Base-by-base conservation (phyloP, 2,888 invertebrate species). In the Cetonia aurata region DNA sequence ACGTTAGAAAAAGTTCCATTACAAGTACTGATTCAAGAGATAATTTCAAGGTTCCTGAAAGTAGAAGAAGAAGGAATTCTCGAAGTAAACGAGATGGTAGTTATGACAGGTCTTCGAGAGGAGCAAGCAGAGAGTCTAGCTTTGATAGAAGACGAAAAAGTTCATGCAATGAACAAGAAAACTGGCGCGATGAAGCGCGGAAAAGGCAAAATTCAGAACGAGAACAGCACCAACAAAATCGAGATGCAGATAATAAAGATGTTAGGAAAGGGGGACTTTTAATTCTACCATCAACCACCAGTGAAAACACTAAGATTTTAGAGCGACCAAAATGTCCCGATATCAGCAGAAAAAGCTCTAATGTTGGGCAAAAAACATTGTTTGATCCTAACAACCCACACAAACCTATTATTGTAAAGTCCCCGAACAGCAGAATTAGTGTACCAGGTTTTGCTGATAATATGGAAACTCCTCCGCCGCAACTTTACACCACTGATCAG, bases 351-450 rank as follows among this genome's bases (percentile, higher is more conserved):
- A 77, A 77, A 70, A 59, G 73, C 0, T 42, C 71, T 31, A 73
- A 72, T 44, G 69, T 76, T 12, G 76, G 75, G 1, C 86, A 87
- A 75, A 86, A 87, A 76, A 88, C 86, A 13, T 82, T 91, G 6
- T 91, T 87, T 76, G 89, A 91, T 82, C 90, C 89, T 0, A 88
- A 88, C 75, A 90, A 90, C 82, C 90, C 90, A 0, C 89, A 88
- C 71, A 92, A 90, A 84, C 93, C 93, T 17, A 93, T 93, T 73
- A 88, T 93, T 75, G 89, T 92, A 71, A 89, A 89, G 77, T 84
- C 87, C 31, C 81, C 85, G 8, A 85, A 85, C 71, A 84, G 82
- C 68, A 79, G 81, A 56, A 72, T 75, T 8, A 74, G 67, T 52
- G 79, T 79, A 4, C 83, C 83, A 0, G 84, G 84, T 25, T 82